These are phyloP conservation scores for Dicranocentrus wangi DNA, from an alignment of 2,888 invertebrate genomes.

Conservation along the genomic window DNA sequence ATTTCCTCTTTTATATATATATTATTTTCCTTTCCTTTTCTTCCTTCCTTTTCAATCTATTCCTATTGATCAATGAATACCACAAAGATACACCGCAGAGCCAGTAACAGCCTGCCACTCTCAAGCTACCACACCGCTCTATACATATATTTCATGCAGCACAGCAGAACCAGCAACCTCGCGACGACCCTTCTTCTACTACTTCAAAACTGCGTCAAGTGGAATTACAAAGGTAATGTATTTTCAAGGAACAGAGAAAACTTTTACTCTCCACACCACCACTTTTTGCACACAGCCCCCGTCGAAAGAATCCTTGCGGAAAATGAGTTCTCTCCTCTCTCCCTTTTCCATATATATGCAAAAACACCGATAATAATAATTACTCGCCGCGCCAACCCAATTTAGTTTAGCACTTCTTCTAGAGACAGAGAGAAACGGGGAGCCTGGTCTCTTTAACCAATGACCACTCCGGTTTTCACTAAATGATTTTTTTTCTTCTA, in stretches of 20 bases:
- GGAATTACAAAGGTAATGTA: not conserved
- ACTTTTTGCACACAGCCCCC: not conserved
- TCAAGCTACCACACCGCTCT: no score
- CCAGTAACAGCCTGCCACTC: no score
- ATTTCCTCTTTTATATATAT: not conserved
- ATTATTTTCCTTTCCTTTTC: no score
- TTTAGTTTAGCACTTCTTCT: no score
- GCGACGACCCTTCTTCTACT: no score
- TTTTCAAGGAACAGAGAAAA: not conserved
- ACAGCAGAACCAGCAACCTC: no score
- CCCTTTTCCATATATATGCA: not conserved
- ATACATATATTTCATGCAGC: no score
- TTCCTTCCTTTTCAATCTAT: conserved; percentile 33
- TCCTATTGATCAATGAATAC: conserved; percentile 23
- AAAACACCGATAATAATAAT: not conserved
- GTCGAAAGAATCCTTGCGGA: conserved; percentile 15
- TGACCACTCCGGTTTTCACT: no score
- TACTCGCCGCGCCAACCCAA: no score
- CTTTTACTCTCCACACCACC: not conserved
- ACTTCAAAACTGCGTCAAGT: not conserved
- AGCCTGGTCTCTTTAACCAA: no score
- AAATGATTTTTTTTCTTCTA: no score
- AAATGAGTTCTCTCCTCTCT: conserved; percentile 8
- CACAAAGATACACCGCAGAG: conserved; percentile 22
- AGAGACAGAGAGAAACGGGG: no score